phyloP scores from a whole-genome alignment of 2,797 vertebrate genomes.

The Sebastiscus albofasciatus region DNA sequence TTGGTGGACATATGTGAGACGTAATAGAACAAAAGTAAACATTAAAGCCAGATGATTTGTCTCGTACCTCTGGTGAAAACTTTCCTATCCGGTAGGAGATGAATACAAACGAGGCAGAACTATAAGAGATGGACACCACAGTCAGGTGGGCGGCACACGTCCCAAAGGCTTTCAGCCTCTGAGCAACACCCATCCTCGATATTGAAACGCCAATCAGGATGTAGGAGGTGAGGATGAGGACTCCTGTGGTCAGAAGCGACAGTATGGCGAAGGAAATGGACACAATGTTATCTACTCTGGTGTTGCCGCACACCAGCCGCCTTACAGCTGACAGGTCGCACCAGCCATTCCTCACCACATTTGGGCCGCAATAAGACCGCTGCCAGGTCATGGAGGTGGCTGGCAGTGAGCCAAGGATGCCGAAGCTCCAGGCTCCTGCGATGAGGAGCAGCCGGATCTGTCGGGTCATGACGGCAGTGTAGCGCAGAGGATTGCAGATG shows the following conservation, averaged over 20 bases:
- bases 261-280: constrained; percentile 76
- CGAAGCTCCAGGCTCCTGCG: constrained; percentile 54
- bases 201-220: constrained; percentile 62
- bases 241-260: constrained; percentile 59
- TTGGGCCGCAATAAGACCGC: constrained; percentile 39
- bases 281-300: constrained; percentile 69
- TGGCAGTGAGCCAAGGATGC: not conserved
- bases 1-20: not conserved
- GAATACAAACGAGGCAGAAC: constrained; percentile 60
- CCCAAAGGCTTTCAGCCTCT: constrained; percentile 69
- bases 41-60: not conserved
- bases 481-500: constrained; percentile 67
- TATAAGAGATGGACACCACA: constrained; percentile 67
- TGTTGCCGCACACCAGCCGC: constrained; percentile 74
- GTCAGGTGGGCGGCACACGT: constrained; percentile 73
- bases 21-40: not conserved
- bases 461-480: constrained; percentile 66
- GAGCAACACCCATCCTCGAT: constrained; percentile 55
- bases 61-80: constrained; percentile 56
- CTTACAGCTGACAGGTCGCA: constrained; percentile 83
- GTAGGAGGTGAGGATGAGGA: constrained; percentile 76
- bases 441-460: constrained; percentile 28
- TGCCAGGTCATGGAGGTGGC: not conserved
- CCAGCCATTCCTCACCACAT: constrained; percentile 76
- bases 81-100: constrained; percentile 67